Evolutionary conservation across 2,797 vertebrate genomes (phyloP).

Genomic region (Echeneis naucrates): DNA sequence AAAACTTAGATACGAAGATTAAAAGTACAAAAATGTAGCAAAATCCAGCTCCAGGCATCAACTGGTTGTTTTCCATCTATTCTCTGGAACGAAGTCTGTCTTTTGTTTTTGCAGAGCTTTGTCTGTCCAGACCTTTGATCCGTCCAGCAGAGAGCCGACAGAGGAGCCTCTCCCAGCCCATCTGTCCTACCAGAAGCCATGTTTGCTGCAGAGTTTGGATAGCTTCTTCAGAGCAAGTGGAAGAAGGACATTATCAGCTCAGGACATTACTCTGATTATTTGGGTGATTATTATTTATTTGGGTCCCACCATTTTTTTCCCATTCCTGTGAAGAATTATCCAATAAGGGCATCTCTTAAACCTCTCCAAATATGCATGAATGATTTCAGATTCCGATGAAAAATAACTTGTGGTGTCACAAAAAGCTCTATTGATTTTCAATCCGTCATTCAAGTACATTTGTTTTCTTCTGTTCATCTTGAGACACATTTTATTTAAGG

Average conservation of each 20-base stretch:
- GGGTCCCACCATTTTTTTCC: slow-evolving; percentile 4
- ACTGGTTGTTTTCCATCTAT: slow-evolving; percentile 20
- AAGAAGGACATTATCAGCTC: slow-evolving; percentile 20
- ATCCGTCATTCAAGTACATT: background rate
- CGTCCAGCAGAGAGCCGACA: slow-evolving; percentile 50
- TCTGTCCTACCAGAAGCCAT: slow-evolving; percentile 25
- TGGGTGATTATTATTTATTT: no score
- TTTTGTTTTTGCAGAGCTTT: slow-evolving; percentile 69
- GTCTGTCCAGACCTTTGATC: slow-evolving; percentile 49
- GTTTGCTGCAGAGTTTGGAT: slow-evolving; percentile 11
- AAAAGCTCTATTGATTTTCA: background rate
- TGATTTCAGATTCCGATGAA: no score
- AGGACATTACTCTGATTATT: slow-evolving; percentile 22
- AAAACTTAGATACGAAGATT: background rate
- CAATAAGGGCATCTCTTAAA: no score
- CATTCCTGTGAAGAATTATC: background rate
- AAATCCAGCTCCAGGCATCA: background rate
- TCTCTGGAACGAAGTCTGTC: slow-evolving; percentile 57
- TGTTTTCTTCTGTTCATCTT: background rate
- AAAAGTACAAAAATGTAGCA: background rate
- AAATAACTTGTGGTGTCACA: no score
- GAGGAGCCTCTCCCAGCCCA: slow-evolving; percentile 48
- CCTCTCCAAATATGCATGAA: background rate
- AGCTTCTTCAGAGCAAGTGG: slow-evolving; percentile 24
- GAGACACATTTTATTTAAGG: no score